phyloP scores from a whole-genome alignment of 2,888 invertebrate species.

The Cartodere bifasciata region DNA sequence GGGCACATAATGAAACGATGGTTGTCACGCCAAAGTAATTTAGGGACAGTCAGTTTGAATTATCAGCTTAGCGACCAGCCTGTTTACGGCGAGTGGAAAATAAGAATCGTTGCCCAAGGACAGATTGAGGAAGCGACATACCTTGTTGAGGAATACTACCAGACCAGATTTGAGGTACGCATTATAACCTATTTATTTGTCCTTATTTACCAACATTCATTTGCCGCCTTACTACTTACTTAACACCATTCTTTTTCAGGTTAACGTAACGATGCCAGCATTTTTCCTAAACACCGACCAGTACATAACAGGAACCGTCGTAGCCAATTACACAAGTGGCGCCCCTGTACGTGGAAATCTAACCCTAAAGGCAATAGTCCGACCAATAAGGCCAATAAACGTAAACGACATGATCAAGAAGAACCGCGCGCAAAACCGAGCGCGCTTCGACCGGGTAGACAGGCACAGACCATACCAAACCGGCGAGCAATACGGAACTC shows the following conservation, averaged over 20 bases:
- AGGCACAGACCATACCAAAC: conserved; percentile 8
- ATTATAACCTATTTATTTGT: background rate
- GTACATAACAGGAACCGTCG: conserved; percentile 71
- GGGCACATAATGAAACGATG: conserved; percentile 81
- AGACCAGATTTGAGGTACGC: conserved; percentile 75
- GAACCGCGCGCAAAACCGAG: conserved; percentile 16
- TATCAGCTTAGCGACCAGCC: conserved; percentile 89
- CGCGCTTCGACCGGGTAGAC: conserved; percentile 7
- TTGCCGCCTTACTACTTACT: background rate
- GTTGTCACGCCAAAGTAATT: conserved; percentile 85
- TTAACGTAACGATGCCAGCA: conserved; percentile 91
- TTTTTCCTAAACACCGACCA: conserved; percentile 82
- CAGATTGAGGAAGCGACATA: conserved; percentile 79
- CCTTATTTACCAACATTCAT: conserved; percentile 1
- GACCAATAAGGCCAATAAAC: conserved; percentile 45
- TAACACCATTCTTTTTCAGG: conserved; percentile 33
- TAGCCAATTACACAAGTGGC: conserved; percentile 94
- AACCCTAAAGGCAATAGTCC: conserved; percentile 67
- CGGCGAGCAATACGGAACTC: conserved; percentile 8
- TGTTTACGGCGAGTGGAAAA: conserved; percentile 82
- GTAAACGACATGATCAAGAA: conserved; percentile 18
- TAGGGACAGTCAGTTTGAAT: conserved; percentile 84
- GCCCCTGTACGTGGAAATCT: conserved; percentile 82
- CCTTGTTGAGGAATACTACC: conserved; percentile 88
- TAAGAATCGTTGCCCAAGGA: conserved; percentile 77